Evolutionary conservation across 2,113 vertebrate genomes (phyloP).

Genomic region (Colaptes auratus): DNA sequence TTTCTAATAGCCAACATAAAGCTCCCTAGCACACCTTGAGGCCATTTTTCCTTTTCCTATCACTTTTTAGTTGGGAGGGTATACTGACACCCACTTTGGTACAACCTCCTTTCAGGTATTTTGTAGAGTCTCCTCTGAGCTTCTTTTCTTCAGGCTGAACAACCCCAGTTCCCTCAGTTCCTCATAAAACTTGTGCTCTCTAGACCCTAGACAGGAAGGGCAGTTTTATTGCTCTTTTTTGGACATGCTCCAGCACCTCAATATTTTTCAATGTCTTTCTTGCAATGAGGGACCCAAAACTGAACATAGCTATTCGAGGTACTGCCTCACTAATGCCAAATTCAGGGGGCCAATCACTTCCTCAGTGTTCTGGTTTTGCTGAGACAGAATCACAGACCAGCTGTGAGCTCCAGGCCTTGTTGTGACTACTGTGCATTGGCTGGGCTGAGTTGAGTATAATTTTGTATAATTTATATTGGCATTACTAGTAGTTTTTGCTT

Average conservation of each 20-base stretch:
- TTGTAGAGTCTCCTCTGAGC: background rate
- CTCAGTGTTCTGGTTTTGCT: background rate
- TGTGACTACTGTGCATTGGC: background rate
- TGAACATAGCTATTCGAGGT: background rate
- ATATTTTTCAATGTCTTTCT: background rate
- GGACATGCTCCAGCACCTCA: background rate
- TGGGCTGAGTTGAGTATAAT: background rate
- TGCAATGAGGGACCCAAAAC: background rate
- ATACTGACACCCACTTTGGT: background rate
- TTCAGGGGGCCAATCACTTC: background rate
- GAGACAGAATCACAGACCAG: background rate
- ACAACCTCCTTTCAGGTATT: background rate
- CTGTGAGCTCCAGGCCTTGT: background rate
- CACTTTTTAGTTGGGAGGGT: background rate
- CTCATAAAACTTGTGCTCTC: background rate
- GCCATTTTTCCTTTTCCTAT: background rate
- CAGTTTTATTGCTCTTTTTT: background rate
- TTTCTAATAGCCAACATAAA: background rate
- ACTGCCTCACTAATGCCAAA: background rate
- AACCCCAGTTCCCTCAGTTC: background rate
- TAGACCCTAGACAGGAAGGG: background rate
- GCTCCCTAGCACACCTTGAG: background rate
- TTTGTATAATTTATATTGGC: background rate
- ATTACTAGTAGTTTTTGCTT: background rate
- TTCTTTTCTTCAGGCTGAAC: background rate